A percentile compares a stretch with the other conserved stretches of the same genome.
Conservation (phyloP, 1,140 invertebrate genomes). For the Caerostris extrusa region DNA sequence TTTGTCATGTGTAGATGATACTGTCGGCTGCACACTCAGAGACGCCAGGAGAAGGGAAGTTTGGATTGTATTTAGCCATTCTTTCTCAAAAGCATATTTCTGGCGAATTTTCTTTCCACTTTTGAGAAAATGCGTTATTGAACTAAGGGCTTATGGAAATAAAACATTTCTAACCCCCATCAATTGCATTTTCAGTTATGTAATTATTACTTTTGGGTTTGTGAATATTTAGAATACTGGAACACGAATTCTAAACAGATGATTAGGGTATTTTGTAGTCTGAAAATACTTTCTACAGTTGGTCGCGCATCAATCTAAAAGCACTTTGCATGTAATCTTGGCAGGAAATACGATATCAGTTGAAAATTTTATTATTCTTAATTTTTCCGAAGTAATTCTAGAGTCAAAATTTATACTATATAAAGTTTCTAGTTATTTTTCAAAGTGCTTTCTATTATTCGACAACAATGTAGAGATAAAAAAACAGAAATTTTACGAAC, state of each 20-base stretch:
- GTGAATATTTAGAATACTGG: neutral
- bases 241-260: neutral
- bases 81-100: neutral
- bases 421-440: too few species aligned
- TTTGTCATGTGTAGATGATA: slow-evolving; percentile 33
- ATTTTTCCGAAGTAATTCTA: too few species aligned
- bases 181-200: neutral
- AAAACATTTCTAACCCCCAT: neutral
- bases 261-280: neutral
- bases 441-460: too few species aligned
- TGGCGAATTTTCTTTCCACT: neutral
- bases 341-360: neutral
- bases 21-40: neutral
- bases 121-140: neutral
- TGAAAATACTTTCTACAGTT: neutral
- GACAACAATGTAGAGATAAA: too few species aligned
- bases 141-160: neutral
- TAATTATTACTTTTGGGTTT: neutral
- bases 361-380: neutral
- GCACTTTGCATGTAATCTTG: neutral
- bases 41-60: neutral
- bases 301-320: neutral
- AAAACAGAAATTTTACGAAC: too few species aligned
- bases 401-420: too few species aligned
- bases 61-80: neutral